A percentile compares a stretch with the other conserved stretches of the same genome.
Evolutionary conservation across 2,888 invertebrate genomes (phyloP).

Genomic region (Tetropium fuscum): DNA sequence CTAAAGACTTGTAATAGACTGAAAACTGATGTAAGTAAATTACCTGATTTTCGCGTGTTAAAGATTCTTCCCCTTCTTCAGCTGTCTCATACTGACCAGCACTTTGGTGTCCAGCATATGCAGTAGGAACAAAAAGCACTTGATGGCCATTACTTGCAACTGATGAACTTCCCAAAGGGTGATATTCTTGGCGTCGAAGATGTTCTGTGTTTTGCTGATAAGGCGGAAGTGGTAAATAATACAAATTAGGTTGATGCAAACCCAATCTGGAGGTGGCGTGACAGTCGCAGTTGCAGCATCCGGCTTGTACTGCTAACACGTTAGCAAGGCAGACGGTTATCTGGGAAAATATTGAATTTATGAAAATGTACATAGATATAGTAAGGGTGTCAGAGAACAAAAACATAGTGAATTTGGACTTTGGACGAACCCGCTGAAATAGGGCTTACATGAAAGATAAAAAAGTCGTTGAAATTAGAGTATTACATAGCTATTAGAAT

Average conservation of each 20-base stretch:
- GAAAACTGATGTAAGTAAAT: too few species aligned
- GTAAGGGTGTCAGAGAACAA: too few species aligned
- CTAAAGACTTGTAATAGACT: too few species aligned
- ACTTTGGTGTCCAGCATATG: background rate
- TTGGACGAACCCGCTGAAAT: too few species aligned
- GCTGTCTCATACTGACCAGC: background rate
- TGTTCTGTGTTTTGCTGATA: background rate
- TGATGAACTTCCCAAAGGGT: background rate
- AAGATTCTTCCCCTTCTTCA: background rate
- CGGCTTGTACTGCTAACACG: constrained; percentile 27
- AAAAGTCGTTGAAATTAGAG: too few species aligned
- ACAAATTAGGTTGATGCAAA: background rate
- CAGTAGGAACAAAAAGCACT: background rate
- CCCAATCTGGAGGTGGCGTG: background rate
- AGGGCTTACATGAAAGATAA: too few species aligned
- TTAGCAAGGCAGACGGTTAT: constrained; percentile 24
- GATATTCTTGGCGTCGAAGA: constrained; percentile 5
- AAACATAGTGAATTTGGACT: too few species aligned
- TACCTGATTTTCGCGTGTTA: too few species aligned
- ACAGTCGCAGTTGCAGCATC: constrained; percentile 31
- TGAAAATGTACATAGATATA: too few species aligned
- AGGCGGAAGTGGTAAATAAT: constrained; percentile 4
- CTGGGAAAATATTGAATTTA: too few species aligned
- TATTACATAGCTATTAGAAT: too few species aligned
- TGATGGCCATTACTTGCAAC: background rate